Conservation (phyloP, 2,797 vertebrate species). For the Sebastes matsubarae region DNA sequence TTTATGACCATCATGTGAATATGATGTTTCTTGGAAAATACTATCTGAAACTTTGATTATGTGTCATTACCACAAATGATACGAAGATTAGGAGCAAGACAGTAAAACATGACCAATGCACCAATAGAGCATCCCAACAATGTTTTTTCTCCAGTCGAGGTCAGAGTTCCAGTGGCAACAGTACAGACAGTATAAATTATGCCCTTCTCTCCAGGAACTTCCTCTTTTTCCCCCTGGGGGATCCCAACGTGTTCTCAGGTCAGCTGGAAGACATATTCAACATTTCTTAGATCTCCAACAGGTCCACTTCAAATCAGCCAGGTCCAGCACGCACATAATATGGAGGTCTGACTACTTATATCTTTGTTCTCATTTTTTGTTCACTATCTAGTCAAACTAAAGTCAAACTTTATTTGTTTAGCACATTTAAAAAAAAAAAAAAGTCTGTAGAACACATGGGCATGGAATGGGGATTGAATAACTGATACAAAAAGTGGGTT, state of each 20-base stretch:
- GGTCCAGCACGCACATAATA: neutral
- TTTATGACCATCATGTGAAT: neutral
- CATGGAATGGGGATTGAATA: neutral
- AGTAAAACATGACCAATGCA: neutral
- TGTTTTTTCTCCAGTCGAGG: neutral
- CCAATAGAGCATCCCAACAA: neutral
- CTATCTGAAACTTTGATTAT: neutral
- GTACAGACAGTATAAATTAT: neutral
- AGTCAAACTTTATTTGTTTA: neutral
- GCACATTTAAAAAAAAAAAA: too few species aligned
- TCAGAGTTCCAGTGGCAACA: neutral
- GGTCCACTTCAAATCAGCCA: neutral
- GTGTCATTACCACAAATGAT: neutral
- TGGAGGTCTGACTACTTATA: neutral
- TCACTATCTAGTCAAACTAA: neutral
- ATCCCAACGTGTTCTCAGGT: neutral
- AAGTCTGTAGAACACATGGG: neutral
- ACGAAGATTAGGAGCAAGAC: neutral
- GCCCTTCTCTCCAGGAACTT: neutral
- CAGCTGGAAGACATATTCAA: slow-evolving; percentile 8
- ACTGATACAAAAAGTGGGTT: neutral
- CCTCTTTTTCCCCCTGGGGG: neutral
- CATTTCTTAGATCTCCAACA: neutral
- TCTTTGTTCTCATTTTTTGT: neutral
- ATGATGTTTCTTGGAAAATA: neutral